Evolutionary conservation across 1,140 invertebrate species (phyloP), one percentile per base, ranked within the genome.

Genomic region (Lepidostoma basale): DNA sequence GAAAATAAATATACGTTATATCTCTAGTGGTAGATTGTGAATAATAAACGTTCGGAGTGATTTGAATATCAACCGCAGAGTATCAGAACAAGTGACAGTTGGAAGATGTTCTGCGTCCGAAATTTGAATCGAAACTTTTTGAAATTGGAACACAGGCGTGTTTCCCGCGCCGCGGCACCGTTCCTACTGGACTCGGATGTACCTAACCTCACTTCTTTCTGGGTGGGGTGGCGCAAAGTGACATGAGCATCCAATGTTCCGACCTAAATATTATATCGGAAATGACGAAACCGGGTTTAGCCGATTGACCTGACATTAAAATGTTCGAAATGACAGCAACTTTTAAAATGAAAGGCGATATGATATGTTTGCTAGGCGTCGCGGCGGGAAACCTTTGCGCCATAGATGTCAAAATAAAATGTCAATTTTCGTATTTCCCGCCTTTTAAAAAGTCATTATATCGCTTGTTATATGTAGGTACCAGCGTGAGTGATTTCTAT

Each of bases 171-270:
- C 52, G 28, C 26, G 28, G 52, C 10, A 36, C 28, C 10, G 1
- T 56, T 56, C 16, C 28, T 56, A 56, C 52, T 56, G 49, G 49
- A n/a, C n/a, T n/a, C n/a, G n/a, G n/a, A n/a, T n/a, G n/a, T n/a
- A n/a, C n/a, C n/a, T n/a, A n/a, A n/a, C n/a, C n/a, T n/a, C n/a
- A n/a, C n/a, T n/a, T n/a, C n/a, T n/a, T n/a, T n/a, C n/a, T n/a
- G n/a, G n/a, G n/a, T n/a, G n/a, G n/a, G n/a, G n/a, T n/a, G n/a
- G n/a, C n/a, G n/a, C n/a, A n/a, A n/a, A n/a, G n/a, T n/a, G n/a
- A n/a, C n/a, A n/a, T n/a, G n/a, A n/a, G n/a, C n/a, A n/a, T n/a
- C n/a, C n/a, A n/a, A 49, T 49, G 2, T 25, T 12, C 12, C 45
- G 45, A 49, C 45, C 45, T 23, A 47, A 23, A 49, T 49, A 49